Evolutionary conservation across 2,888 invertebrate genomes (phyloP).

Genomic region (Hylaea fasciaria): DNA sequence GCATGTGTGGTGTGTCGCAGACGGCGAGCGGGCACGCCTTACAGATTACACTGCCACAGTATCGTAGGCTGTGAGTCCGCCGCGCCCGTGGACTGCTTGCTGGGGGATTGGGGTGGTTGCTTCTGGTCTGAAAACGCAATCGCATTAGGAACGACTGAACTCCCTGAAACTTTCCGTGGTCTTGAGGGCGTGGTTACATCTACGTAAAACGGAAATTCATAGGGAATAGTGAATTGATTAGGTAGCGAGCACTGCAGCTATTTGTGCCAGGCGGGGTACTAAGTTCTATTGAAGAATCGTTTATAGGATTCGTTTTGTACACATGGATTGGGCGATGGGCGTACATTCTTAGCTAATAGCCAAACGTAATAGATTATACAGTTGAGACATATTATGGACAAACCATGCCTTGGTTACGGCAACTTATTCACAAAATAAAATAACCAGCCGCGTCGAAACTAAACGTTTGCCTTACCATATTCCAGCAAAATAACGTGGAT

Average conservation of each 20-base stretch:
- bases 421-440: slow-evolving; percentile 52
- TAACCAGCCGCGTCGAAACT: slow-evolving; percentile 49
- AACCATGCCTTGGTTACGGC: slow-evolving; percentile 52
- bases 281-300: slow-evolving; percentile 39
- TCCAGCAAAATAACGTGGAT: slow-evolving; percentile 54
- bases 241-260: slow-evolving; percentile 27
- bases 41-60: slow-evolving; percentile 99
- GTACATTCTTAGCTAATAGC: slow-evolving; percentile 37
- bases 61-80: slow-evolving; percentile 99
- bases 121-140: slow-evolving; percentile 91
- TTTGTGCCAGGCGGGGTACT: slow-evolving; percentile 47
- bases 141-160: slow-evolving; percentile 1
- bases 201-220: slow-evolving; percentile 2
- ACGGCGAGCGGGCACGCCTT: slow-evolving; percentile 70
- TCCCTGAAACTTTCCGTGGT: neutral
- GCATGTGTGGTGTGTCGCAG: slow-evolving; percentile 50
- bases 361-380: slow-evolving; percentile 33
- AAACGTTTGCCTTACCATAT: slow-evolving; percentile 52
- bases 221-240: slow-evolving; percentile 8
- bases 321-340: slow-evolving; percentile 8
- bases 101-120: slow-evolving; percentile 90
- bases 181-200: slow-evolving; percentile 5
- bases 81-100: slow-evolving; percentile 89
- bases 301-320: slow-evolving; percentile 35
- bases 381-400: slow-evolving; percentile 37